Evolutionary conservation across 2,113 vertebrate species (phyloP), one percentile per base, ranked within the genome.

Genomic region (Eubucco bourcierii): DNA sequence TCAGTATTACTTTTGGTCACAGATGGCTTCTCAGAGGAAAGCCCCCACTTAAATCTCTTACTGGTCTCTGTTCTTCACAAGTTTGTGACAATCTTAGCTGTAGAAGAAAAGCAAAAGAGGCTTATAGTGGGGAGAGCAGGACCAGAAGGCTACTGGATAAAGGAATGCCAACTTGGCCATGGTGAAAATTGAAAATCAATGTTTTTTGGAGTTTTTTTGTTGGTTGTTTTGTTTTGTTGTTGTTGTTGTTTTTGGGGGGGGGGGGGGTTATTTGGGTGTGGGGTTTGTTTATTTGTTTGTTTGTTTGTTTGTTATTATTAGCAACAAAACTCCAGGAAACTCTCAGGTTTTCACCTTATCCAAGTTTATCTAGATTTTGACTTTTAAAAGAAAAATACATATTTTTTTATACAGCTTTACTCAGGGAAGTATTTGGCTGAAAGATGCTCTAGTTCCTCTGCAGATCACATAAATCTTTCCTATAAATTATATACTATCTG

Each of bases 281-380:
- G n/a, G n/a, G n/a, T n/a, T n/a, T n/a, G n/a, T 41, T 41, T 41
- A 3, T 37, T 39, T 4, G 0, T 1, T 29, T 67, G 56, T 37
- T 39, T 82, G 4, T 29, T n/a, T 71, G 55, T 29, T 29, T 79
- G 4, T 27, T 12, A 24, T 74, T 87, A 16, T 52, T 31, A 76
- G 50, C 34, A 77, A 53, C 10, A 63, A 27, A 72, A 80, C 46
- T 84, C 29, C 9, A 31, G 56, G 56, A 76, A 94, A 70, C 7
- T 33, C 37, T 28, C 28, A 21, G 9, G 9, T 83, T 73, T 61
- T 87, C 37, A 77, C 52, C 19, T 72, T 74, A 47, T 13, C 4
- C 21, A 75, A 74, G 37, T 76, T 60, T 66, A 28, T 74, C 50
- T 65, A 3, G 33, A 56, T 56, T 74, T 89, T 92, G 52, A 4